Evolutionary conservation across 2,113 vertebrate species (phyloP).

Genomic region (Bolborhynchus lineola): DNA sequence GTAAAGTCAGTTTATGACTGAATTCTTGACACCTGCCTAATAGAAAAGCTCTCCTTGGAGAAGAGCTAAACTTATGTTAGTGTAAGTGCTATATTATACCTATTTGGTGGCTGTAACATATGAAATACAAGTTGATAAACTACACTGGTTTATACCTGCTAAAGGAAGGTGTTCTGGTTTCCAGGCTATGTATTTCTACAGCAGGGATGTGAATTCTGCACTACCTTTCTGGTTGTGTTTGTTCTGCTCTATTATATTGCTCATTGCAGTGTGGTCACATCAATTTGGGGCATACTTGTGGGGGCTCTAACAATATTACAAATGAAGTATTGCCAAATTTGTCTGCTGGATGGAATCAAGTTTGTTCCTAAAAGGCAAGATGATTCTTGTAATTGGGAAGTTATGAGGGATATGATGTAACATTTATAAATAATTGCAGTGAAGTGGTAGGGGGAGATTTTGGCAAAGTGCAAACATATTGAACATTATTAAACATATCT

Average conservation of each 20-base stretch:
- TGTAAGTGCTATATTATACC: background rate
- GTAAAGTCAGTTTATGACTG: background rate
- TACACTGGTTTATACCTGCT: background rate
- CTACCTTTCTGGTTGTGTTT: background rate
- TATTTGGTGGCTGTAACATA: background rate
- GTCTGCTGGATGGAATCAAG: background rate
- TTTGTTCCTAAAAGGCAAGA: background rate
- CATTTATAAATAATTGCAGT: conserved; percentile 21
- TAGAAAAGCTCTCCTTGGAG: background rate
- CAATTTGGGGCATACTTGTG: background rate
- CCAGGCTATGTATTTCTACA: background rate
- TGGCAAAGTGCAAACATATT: background rate
- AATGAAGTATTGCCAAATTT: background rate
- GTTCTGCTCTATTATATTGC: background rate
- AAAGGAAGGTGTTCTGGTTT: background rate
- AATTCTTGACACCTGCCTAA: background rate
- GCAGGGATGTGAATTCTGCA: background rate
- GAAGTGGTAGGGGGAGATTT: background rate
- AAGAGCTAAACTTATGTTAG: background rate
- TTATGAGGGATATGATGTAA: conserved; percentile 1
- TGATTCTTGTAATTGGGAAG: background rate
- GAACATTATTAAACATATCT: background rate
- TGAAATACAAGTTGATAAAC: background rate
- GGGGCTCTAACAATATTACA: background rate
- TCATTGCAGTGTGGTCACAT: background rate